phyloP scores from a whole-genome alignment of 2,797 vertebrate genomes.

The Allenopithecus nigroviridis region DNA sequence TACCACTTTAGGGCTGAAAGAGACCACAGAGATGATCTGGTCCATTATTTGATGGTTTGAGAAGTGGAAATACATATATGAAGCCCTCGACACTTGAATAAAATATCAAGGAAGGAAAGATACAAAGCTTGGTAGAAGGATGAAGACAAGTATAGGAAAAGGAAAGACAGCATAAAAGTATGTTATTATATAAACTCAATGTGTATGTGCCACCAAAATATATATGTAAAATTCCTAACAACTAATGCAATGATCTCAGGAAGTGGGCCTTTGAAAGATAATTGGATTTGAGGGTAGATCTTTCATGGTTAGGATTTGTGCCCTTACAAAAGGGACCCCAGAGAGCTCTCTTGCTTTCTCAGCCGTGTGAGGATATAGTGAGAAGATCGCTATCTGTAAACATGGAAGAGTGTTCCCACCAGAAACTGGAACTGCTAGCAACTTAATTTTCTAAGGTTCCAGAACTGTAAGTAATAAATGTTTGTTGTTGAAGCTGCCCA shows the following conservation, averaged over 20 bases:
- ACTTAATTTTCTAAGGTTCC: not conserved
- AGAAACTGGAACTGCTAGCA: not conserved
- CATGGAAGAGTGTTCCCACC: not conserved
- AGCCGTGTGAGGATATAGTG: not conserved
- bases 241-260: too few species aligned
- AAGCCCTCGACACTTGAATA: not conserved
- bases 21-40: not conserved
- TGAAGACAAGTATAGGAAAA: not conserved
- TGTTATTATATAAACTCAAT: not conserved
- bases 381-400: not conserved
- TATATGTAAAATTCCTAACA: not conserved
- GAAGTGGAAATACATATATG: not conserved
- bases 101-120: not conserved
- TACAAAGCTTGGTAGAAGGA: not conserved
- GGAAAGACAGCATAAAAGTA: rapidly evolving
- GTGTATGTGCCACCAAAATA: not conserved
- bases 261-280: not conserved
- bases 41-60: not conserved
- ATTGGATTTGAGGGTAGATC: not conserved
- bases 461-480: not conserved
- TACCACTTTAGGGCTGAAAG: not conserved
- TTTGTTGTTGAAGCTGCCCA: not conserved
- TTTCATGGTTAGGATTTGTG: not conserved
- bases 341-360: not conserved
- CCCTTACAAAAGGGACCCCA: not conserved